Conservation (phyloP, 2,888 invertebrate species). For the Heteropelma amictum region DNA sequence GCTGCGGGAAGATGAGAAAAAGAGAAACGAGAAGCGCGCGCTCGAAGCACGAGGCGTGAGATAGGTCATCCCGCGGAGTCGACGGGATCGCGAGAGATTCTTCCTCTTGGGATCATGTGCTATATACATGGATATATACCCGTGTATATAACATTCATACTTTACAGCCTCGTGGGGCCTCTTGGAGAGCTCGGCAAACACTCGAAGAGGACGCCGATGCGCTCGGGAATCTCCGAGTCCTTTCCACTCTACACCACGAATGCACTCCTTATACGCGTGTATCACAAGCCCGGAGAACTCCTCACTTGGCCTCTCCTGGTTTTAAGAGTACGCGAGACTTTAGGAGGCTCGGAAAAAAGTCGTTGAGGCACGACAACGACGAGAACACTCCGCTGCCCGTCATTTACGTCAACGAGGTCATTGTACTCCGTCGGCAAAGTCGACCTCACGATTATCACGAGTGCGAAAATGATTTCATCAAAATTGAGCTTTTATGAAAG, state of each 20-base stretch:
- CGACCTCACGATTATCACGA: no score
- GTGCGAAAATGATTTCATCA: no score
- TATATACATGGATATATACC: background rate
- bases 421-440: background rate
- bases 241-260: constrained; percentile 4
- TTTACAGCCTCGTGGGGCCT: constrained; percentile 46
- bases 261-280: background rate
- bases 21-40: constrained; percentile 42
- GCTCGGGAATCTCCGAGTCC: background rate
- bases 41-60: constrained; percentile 69
- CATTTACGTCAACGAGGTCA: background rate
- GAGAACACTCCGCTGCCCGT: background rate
- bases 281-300: background rate
- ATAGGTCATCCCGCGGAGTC: constrained; percentile 69
- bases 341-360: constrained; percentile 62
- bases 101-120: constrained; percentile 57
- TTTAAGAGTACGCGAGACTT: constrained; percentile 55
- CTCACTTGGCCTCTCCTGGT: background rate
- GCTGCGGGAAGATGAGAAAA: constrained; percentile 7
- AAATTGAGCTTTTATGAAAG: no score
- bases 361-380: constrained; percentile 23
- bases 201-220: constrained; percentile 61
- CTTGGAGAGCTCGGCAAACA: constrained; percentile 76
- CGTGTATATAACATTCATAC: background rate
- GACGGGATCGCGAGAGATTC: constrained; percentile 59